phyloP scores from a whole-genome alignment of 2,113 vertebrate genomes.

The Psilopsiagon aurifrons region DNA sequence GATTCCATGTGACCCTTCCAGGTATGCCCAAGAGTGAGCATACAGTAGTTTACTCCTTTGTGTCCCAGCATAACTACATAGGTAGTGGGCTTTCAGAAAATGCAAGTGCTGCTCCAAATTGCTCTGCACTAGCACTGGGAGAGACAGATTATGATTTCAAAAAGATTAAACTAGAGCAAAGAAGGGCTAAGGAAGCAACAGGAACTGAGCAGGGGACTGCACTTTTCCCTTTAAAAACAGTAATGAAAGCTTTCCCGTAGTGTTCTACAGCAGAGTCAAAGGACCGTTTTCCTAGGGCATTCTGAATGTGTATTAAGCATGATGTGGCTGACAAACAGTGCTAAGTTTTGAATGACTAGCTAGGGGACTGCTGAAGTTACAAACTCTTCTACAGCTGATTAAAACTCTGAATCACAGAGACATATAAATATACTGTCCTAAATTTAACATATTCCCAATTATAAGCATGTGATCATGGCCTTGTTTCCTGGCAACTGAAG shows the following conservation, averaged over 20 bases:
- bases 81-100: neutral
- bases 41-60: neutral
- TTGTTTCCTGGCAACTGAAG: neutral
- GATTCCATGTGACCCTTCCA: neutral
- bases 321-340: neutral
- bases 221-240: neutral
- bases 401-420: neutral
- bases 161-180: neutral
- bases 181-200: neutral
- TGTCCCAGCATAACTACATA: neutral
- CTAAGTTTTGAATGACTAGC: neutral
- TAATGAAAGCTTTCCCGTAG: neutral
- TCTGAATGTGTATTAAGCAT: neutral
- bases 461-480: neutral
- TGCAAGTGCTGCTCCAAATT: neutral
- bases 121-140: neutral
- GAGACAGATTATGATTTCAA: neutral
- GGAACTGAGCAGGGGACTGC: neutral
- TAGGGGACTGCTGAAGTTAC: neutral
- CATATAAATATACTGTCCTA: neutral
- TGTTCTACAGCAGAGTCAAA: neutral
- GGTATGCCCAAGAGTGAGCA: neutral
- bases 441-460: neutral
- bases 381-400: neutral
- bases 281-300: neutral